Evolutionary conservation across 2,888 invertebrate species (phyloP).

Genomic region (Colostygia pectinataria): DNA sequence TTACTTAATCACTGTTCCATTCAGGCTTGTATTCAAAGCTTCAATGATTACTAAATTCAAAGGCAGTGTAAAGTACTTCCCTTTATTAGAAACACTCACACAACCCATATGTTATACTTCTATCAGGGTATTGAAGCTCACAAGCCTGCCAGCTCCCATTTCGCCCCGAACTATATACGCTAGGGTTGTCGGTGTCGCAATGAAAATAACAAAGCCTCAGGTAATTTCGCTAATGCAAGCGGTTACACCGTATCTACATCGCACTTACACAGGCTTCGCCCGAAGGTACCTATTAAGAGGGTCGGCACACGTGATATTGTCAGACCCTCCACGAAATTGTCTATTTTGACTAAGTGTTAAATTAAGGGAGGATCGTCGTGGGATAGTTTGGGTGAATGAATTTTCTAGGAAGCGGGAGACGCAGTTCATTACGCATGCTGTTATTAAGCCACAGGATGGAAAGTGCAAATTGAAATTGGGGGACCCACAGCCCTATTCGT

Average conservation of each 20-base stretch:
- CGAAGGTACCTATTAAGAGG: constrained; percentile 76
- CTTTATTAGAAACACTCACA: constrained; percentile 24
- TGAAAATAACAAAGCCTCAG: constrained; percentile 80
- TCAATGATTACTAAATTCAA: constrained; percentile 5
- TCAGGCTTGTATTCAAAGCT: background rate
- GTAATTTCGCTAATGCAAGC: constrained; percentile 83
- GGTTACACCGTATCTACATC: constrained; percentile 79
- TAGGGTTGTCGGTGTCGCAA: constrained; percentile 59
- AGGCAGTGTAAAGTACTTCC: constrained; percentile 8
- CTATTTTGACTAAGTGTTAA: constrained; percentile 71
- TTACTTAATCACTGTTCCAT: background rate
- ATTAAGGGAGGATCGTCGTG: constrained; percentile 52
- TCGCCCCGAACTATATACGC: constrained; percentile 46
- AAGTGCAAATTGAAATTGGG: constrained; percentile 26
- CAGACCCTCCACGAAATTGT: constrained; percentile 61
- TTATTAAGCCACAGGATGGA: constrained; percentile 13
- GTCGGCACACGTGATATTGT: constrained; percentile 65
- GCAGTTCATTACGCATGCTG: constrained; percentile 19
- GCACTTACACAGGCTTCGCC: constrained; percentile 65
- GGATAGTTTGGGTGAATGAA: constrained; percentile 43
- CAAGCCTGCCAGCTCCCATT: constrained; percentile 42
- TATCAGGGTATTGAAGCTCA: constrained; percentile 31
- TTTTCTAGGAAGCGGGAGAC: constrained; percentile 36
- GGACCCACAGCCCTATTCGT: constrained; percentile 1
- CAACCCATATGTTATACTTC: constrained; percentile 34